These are phyloP conservation scores for Prionailurus viverrinus DNA, from an alignment of 2,113 vertebrate species.

Conservation along the genomic window DNA sequence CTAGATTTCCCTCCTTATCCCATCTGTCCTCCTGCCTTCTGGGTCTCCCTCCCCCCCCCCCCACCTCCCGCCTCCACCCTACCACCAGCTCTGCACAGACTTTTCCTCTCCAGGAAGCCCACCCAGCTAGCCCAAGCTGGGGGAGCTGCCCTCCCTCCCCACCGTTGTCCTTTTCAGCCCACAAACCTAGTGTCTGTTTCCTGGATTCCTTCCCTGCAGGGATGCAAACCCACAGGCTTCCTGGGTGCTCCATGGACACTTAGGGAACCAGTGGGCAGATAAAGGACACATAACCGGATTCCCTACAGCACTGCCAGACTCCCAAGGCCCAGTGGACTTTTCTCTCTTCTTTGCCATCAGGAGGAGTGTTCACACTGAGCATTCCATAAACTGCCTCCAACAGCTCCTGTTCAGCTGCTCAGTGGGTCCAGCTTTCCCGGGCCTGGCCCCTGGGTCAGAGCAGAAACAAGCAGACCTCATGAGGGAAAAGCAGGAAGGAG, in stretches of 20 bases:
- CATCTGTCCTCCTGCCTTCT: neutral
- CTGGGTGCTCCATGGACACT: neutral
- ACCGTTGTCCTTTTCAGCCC: neutral
- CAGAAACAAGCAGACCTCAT: neutral
- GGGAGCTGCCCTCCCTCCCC: neutral
- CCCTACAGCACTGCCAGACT: neutral
- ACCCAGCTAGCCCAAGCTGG: neutral
- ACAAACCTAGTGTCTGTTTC: neutral
- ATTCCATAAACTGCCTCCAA: neutral
- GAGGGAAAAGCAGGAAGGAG: neutral
- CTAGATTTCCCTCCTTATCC: neutral
- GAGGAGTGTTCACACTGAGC: neutral
- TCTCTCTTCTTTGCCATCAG: neutral
- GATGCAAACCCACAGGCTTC: neutral
- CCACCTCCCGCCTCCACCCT: too few relatives aligned
- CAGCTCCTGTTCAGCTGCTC: neutral
- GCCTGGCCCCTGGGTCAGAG: neutral
- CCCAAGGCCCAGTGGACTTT: neutral
- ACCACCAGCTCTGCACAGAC: neutral
- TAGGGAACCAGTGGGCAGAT: neutral
- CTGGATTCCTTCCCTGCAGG: neutral
- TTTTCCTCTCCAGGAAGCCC: constrained; percentile 12
- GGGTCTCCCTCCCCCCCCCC: neutral
- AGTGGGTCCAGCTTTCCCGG: neutral
- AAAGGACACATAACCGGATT: neutral